phyloP scores from a whole-genome alignment of 2,888 invertebrate genomes.

The Eristalinus aeneus region DNA sequence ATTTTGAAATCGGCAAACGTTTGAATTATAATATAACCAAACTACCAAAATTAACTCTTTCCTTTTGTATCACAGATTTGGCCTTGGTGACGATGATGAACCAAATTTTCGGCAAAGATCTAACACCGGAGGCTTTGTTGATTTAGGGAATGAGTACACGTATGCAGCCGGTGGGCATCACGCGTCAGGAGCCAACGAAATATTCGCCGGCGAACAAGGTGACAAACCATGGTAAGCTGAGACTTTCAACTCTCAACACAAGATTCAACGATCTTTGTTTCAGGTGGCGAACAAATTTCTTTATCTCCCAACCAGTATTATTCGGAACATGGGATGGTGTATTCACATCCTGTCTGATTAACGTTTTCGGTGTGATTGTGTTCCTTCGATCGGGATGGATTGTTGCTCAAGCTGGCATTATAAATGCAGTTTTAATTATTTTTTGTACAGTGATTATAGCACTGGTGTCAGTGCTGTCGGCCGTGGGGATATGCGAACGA shows the following conservation, averaged over 20 bases:
- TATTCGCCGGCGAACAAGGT: conserved; percentile 95
- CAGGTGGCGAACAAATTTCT: conserved; percentile 99
- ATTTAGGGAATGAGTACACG: conserved; percentile 88
- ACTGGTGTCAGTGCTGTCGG: conserved; percentile 94
- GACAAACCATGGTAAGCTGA: conserved; percentile 79
- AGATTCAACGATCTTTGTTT: conserved; percentile 29
- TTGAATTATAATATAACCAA: too few relatives aligned
- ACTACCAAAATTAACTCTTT: too few relatives aligned
- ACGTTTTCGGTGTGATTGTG: conserved; percentile 99
- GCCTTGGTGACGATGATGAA: conserved; percentile 79
- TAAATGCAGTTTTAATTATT: conserved; percentile 90
- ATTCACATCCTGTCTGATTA: conserved; percentile 97
- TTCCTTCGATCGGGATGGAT: conserved; percentile 99
- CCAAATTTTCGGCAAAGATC: conserved; percentile 82
- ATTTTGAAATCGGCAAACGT: too few relatives aligned
- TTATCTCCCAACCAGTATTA: conserved; percentile 96
- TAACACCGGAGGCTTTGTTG: conserved; percentile 88
- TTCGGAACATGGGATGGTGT: conserved; percentile 99
- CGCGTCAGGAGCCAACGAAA: conserved; percentile 92
- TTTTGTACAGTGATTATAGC: conserved; percentile 94
- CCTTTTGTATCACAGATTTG: too few relatives aligned
- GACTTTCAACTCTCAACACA: neutral
- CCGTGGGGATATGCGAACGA: conserved; percentile 97
- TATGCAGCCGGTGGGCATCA: conserved; percentile 91
- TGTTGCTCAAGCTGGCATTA: conserved; percentile 93